These are phyloP conservation scores for Xenopus tropicalis DNA, from an alignment of 2,113 vertebrate genomes.

Conservation along the genomic window UCB_Xtro_10.0 CM004450.2:101204501-101205000, in stretches of 20 bases:
- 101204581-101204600: too few relatives aligned
- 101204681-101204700: too few relatives aligned
- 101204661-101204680: not conserved
- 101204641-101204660: not conserved
- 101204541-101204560: too few relatives aligned
- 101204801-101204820: constrained; percentile 57
- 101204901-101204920: not conserved
- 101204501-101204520: too few relatives aligned
- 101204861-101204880: constrained; percentile 70
- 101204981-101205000: too few relatives aligned
- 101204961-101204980: too few relatives aligned
- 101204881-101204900: not conserved
- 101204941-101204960: too few relatives aligned
- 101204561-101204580: too few relatives aligned
- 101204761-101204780: constrained; percentile 71
- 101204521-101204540: too few relatives aligned
- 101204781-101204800: constrained; percentile 66
- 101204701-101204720: too few relatives aligned
- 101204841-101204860: constrained; percentile 70
- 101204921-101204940: too few relatives aligned
- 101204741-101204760: constrained; percentile 65
- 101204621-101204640: not conserved
- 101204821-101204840: constrained; percentile 70
- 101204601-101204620: too few relatives aligned
- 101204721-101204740: constrained; percentile 62